A percentile compares a stretch with the other conserved stretches of the same genome.
Evolutionary conservation across 2,888 invertebrate species (phyloP).

Genomic region (Hydroisotoma schaefferi): DNA sequence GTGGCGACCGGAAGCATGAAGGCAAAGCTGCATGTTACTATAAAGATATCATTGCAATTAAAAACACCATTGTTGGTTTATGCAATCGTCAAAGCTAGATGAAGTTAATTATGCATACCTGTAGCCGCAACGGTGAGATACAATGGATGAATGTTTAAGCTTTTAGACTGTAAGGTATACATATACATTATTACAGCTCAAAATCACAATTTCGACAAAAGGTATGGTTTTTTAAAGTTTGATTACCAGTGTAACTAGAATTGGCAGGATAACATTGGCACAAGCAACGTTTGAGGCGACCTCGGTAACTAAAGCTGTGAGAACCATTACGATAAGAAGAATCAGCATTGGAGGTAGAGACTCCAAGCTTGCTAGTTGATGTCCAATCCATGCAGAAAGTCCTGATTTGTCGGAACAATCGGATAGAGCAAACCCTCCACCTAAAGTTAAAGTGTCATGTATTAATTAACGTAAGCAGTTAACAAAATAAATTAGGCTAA

Average conservation of each 20-base stretch:
- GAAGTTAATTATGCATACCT: too few species aligned
- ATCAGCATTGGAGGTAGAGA: constrained; percentile 64
- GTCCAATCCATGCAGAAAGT: constrained; percentile 71
- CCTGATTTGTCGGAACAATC: constrained; percentile 77
- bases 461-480: too few species aligned
- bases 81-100: too few species aligned
- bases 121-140: constrained; percentile 86
- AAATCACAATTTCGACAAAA: too few species aligned
- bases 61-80: too few species aligned
- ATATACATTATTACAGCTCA: too few species aligned
- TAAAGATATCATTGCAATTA: too few species aligned
- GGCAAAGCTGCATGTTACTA: constrained; percentile 84
- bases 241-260: constrained; percentile 73
- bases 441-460: too few species aligned
- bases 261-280: constrained; percentile 81
- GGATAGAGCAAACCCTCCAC: constrained; percentile 88
- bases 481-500: too few species aligned
- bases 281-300: constrained; percentile 70
- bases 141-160: constrained; percentile 73
- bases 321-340: constrained; percentile 69
- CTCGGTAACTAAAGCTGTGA: constrained; percentile 79
- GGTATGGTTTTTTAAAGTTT: too few species aligned
- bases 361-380: constrained; percentile 64
- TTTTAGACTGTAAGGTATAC: constrained; percentile 64
- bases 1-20: constrained; percentile 95